Evolutionary conservation across 2,113 vertebrate species (phyloP).

Genomic region (Lasiurus cinereus): DNA sequence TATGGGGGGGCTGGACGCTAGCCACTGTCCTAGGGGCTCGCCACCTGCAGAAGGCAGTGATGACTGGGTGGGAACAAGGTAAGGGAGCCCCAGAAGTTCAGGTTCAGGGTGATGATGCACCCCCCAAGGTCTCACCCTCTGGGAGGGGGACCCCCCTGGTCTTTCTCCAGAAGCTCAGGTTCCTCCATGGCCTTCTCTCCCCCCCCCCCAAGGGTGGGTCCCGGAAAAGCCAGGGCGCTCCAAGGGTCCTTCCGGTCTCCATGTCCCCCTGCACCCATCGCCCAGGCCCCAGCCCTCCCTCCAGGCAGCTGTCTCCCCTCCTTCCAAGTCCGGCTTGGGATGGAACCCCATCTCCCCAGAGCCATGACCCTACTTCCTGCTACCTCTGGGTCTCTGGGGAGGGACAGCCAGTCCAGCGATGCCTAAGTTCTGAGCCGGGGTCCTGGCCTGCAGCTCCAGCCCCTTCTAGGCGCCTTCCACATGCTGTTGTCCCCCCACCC

Average conservation of each 20-base stretch:
- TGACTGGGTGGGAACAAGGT: background rate
- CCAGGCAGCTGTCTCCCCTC: background rate
- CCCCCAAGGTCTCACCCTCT: background rate
- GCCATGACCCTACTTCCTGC: background rate
- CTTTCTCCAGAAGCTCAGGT: background rate
- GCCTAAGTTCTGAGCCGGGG: rapidly evolving
- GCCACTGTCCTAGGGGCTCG: background rate
- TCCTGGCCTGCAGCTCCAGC: rapidly evolving
- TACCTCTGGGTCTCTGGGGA: background rate
- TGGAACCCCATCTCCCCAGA: background rate
- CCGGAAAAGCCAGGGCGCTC: background rate
- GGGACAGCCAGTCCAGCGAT: background rate
- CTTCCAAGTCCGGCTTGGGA: background rate
- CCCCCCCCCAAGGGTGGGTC: background rate
- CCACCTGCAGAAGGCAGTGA: background rate
- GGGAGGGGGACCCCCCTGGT: background rate
- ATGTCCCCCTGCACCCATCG: background rate
- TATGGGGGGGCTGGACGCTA: background rate
- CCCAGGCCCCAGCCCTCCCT: background rate
- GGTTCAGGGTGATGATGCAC: background rate
- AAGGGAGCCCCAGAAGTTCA: background rate
- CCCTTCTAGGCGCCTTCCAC: too few species aligned
- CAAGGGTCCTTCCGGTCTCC: background rate
- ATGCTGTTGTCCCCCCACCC: background rate
- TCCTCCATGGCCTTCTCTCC: background rate